Conservation (phyloP, 2,113 vertebrate genomes). For the Phaethon lepturus region DNA sequence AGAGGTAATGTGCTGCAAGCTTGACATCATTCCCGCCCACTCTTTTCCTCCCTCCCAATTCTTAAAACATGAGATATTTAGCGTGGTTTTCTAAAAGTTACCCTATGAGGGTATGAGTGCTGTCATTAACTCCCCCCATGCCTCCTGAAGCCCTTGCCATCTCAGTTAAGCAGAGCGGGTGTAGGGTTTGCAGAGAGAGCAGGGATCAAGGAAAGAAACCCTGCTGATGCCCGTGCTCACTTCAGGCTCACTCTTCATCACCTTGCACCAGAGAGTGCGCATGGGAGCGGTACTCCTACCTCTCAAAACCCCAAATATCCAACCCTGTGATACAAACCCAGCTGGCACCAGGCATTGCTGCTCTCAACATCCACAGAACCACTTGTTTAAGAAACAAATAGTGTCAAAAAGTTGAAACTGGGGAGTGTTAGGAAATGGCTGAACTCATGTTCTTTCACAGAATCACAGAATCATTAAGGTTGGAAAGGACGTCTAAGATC, state of each 20-base stretch:
- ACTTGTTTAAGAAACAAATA: background rate
- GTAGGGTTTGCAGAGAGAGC: background rate
- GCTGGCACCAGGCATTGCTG: background rate
- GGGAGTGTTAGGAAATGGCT: background rate
- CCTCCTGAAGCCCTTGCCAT: background rate
- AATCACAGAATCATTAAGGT: too few relatives aligned
- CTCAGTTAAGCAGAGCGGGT: background rate
- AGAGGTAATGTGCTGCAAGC: background rate
- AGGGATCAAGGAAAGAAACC: fast-evolving
- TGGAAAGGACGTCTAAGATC: too few relatives aligned
- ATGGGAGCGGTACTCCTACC: background rate
- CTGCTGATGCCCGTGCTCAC: fast-evolving
- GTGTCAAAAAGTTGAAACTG: background rate
- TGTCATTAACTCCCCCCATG: background rate
- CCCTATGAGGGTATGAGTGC: fast-evolving
- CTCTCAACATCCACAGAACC: background rate
- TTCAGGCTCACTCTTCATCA: background rate
- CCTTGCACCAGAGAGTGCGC: too few relatives aligned
- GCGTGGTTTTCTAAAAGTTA: background rate
- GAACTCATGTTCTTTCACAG: background rate
- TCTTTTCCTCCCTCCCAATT: fast-evolving
- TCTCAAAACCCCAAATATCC: background rate
- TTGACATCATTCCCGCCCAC: background rate
- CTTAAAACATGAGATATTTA: background rate
- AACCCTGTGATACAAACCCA: background rate